Conservation (phyloP, 2,113 vertebrate genomes). For the Marmota flaviventris region DNA sequence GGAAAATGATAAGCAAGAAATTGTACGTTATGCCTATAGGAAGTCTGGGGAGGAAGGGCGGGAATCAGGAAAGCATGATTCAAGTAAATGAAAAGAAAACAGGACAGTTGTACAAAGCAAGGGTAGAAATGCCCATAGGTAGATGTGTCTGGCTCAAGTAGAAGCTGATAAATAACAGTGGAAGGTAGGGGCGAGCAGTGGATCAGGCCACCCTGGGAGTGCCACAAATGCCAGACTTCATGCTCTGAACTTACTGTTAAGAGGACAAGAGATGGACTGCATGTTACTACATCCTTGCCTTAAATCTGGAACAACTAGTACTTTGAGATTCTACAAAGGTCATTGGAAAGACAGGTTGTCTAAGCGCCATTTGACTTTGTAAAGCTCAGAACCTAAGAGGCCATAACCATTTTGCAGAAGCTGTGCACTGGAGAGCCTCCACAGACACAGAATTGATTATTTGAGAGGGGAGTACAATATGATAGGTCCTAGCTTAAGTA, state of each 20-base stretch:
- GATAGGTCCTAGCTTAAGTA: not conserved
- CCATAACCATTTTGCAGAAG: slow-evolving; percentile 36
- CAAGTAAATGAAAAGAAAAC: not conserved
- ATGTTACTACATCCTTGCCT: not conserved
- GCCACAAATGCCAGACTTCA: not conserved
- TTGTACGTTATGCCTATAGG: not conserved
- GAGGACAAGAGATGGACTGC: not conserved
- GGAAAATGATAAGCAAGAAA: not conserved
- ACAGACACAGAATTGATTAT: not conserved
- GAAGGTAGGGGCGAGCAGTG: not conserved
- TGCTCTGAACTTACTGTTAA: not conserved
- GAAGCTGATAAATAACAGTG: not conserved
- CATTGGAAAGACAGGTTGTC: not conserved
- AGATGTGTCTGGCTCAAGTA: not conserved
- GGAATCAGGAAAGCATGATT: not conserved
- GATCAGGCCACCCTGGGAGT: not conserved
- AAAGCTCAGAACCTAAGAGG: slow-evolving; percentile 53
- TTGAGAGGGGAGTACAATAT: not conserved
- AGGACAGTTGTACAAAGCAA: not conserved
- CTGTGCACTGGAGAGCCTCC: not conserved
- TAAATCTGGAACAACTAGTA: slow-evolving; percentile 28
- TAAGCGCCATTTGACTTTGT: not conserved
- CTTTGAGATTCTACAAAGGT: slow-evolving; percentile 53
- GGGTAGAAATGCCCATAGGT: not conserved
- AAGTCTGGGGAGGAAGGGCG: not conserved